Base-by-base conservation (phyloP, 2,888 invertebrate genomes). In the Leptopterna dolabrata region DNA sequence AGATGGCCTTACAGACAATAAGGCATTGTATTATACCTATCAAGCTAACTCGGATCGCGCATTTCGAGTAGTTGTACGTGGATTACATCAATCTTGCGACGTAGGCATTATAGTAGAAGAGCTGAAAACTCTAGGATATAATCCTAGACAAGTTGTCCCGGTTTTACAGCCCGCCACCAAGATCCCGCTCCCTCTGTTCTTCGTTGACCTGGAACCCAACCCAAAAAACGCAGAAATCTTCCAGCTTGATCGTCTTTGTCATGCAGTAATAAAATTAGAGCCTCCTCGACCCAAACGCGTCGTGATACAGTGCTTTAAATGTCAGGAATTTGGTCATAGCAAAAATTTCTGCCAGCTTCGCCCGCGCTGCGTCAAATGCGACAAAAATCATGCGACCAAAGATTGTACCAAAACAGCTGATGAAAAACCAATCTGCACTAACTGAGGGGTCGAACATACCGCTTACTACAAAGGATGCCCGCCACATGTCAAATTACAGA, bases 401-500 rank as follows among this genome's bases (percentile, higher is more conserved):
- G 2, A 24, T 1, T 84, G 82, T 63, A 30, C 82, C 30, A 82
- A 51, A 55, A 7, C 27, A 2, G 14, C 82, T 7, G 29, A 2
- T 3, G 30, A 24, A 7, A 51, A 51, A 47, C 82, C 82, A 29
- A 55, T 30, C 29, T 82, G 82, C 41, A 82, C 55, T 6, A 82
- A 82, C 14, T 82, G 82, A 7, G 27, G 47, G 3, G 82, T 55
- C 2, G 11, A 11, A 1, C 82, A 82, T 27, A 82, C 82, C 1
- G 82, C 82, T 0, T 55, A 82, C 55, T 82, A 51, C 19, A 82
- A 82, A 30, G 82, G 82, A 1, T 82, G 82, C 82, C 82, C 82
- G 9, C 6, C 55, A n/a, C 82, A 82, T 24, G 19, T 19, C 30
- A 11, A 24, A 11, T 19, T 82, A 55, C 82, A 82, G 51, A 82